phyloP scores from a whole-genome alignment of 2,888 invertebrate genomes.

The Anorthoa munda region DNA sequence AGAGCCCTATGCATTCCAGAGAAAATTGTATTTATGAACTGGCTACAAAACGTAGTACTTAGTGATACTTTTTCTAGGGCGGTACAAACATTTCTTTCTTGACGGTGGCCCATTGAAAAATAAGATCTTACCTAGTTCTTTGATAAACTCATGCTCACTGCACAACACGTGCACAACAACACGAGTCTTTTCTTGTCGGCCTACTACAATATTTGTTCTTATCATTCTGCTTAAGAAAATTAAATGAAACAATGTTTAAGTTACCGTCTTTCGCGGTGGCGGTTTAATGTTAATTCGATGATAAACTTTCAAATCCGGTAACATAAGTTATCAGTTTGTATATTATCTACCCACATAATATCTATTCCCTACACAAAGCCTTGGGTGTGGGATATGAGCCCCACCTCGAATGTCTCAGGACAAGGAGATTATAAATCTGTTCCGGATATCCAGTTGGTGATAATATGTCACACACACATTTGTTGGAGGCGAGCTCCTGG shows the following conservation, averaged over 20 bases:
- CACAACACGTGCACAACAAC: not conserved
- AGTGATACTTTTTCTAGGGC: conserved; percentile 14
- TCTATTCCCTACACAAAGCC: not conserved
- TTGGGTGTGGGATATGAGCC: conserved; percentile 3
- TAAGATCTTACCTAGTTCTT: conserved; percentile 30
- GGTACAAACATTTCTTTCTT: conserved; percentile 1
- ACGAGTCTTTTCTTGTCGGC: conserved; percentile 27
- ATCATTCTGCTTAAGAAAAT: conserved; percentile 29
- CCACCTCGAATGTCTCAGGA: conserved; percentile 3
- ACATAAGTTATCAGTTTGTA: not conserved
- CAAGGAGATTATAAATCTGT: conserved; percentile 53
- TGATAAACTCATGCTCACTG: conserved; percentile 13
- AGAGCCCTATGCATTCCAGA: not conserved
- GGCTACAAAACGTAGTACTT: conserved; percentile 7
- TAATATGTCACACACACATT: conserved; percentile 45
- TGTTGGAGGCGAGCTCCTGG: conserved; percentile 44
- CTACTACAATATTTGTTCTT: conserved; percentile 12
- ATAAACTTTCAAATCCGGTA: conserved; percentile 2
- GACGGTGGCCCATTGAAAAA: conserved; percentile 12
- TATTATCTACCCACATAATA: not conserved
- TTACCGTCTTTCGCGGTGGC: not conserved
- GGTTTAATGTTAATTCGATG: conserved; percentile 2
- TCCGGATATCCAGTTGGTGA: conserved; percentile 41
- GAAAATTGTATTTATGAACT: conserved; percentile 16
- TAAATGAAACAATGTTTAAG: conserved; percentile 36